Percentiles rank a stretch among this genome's conserved stretches.
phyloP scores from a whole-genome alignment of 2,888 invertebrate species.

The Himalopsyche kuldschensis region DNA sequence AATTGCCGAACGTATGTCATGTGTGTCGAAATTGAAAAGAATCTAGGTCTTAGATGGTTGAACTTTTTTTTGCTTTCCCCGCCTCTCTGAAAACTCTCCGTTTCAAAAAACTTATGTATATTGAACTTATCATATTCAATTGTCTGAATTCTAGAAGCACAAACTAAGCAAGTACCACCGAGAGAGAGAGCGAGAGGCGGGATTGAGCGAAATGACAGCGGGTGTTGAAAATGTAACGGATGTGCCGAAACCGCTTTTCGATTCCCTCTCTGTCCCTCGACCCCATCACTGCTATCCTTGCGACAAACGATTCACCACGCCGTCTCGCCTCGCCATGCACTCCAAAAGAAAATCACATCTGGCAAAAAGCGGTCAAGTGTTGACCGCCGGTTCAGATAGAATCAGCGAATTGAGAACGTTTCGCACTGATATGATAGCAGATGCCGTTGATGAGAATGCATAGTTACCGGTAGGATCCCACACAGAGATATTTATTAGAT shows the following conservation, averaged over 20 bases:
- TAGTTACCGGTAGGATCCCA: neutral
- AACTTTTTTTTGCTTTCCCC: neutral
- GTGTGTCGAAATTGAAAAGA: too few relatives aligned
- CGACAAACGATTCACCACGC: conserved; percentile 22
- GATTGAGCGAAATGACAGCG: neutral
- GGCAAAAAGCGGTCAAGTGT: conserved; percentile 4
- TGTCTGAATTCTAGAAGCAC: conserved; percentile 29
- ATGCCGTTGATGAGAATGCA: neutral
- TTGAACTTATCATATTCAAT: neutral
- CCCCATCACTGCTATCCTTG: conserved; percentile 18
- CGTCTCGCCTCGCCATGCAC: conserved; percentile 14
- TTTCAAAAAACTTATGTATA: neutral
- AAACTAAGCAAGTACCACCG: conserved; percentile 36
- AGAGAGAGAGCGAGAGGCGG: conserved; percentile 24
- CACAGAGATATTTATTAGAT: too few relatives aligned
- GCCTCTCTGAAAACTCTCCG: neutral
- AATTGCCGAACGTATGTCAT: too few relatives aligned
- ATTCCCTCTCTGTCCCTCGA: neutral
- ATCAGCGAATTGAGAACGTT: neutral
- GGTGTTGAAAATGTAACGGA: neutral
- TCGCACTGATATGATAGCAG: neutral
- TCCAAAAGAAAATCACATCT: conserved; percentile 25
- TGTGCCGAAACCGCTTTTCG: neutral
- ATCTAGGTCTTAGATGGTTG: too few relatives aligned
- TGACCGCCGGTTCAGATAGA: neutral